Evolutionary conservation across 2,113 vertebrate genomes (phyloP), one percentile per base, ranked within the genome.

Genomic region (Solea solea): DNA sequence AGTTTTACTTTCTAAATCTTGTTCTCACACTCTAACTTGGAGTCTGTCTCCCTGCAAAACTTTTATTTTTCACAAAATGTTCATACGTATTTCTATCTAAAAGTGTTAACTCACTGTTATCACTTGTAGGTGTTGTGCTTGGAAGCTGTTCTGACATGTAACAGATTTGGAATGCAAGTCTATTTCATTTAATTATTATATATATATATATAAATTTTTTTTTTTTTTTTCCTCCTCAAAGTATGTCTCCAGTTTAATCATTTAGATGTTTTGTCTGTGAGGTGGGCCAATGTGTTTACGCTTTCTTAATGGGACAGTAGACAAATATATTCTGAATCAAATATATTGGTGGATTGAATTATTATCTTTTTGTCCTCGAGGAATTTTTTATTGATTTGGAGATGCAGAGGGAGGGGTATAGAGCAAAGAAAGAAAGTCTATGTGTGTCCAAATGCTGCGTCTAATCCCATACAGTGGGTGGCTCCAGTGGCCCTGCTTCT

Each of bases 341-440:
- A 75, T 66, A 70, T 68, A 73, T 57, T 74, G 50, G 8, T 49
- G 64, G 63, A 60, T 21, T 79, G 34, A 61, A 83, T 34, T 34
- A 34, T 34, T 34, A 84, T 15, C 64, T 55, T 62, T 78, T 80
- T 74, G 67, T 73, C 60, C 42, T 28, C 1, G 16, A 69, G 51
- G 74, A 73, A 80, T 81, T 83, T 61, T 90, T 78, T 87, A 87
- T 88, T 82, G 80, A 90, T 88, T 77, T 74, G 49, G 8, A 67
- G 41, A 72, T n/a, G 52, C 16, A 62, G 48, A 69, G 21, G 63
- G 39, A n/a, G 50, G 14, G 45, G 64, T 48, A 13, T 5, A 14
- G 45, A 45, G 44, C 2, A 12, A 48, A 10, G 45, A 5, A 5
- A 13, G 14, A 12, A 14, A 48, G 55, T 70, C 39, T 41, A 40